phyloP scores from a whole-genome alignment of 2,113 vertebrate genomes.

The Etheostoma cragini region DNA sequence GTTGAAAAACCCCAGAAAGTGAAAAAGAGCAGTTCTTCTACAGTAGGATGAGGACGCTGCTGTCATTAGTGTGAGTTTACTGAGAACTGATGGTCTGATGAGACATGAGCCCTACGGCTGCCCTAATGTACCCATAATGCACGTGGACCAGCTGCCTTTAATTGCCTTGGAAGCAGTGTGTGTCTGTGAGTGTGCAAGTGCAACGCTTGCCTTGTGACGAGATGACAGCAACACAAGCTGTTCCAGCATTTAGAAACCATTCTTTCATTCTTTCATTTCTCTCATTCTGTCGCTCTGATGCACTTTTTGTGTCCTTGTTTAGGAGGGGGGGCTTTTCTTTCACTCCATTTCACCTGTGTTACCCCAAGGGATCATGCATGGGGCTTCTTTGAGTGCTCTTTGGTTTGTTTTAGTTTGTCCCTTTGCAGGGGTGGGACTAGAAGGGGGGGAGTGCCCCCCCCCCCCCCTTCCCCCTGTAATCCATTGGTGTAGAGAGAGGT shows the following conservation, averaged over 20 bases:
- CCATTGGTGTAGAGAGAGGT: too few relatives aligned
- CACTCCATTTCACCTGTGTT: not conserved
- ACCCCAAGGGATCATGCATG: not conserved
- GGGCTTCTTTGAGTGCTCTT: constrained; percentile 4
- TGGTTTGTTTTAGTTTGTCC: not conserved
- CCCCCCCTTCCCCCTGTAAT: too few relatives aligned
- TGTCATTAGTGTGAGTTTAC: constrained; percentile 10
- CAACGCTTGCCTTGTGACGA: not conserved
- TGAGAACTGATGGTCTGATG: not conserved
- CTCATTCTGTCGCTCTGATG: not conserved
- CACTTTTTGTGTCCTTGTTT: not conserved
- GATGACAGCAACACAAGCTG: not conserved
- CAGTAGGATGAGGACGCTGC: not conserved
- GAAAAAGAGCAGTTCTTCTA: too few relatives aligned
- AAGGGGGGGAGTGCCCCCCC: too few relatives aligned
- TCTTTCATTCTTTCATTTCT: not conserved
- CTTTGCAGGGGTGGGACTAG: too few relatives aligned
- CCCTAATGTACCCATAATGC: constrained; percentile 25
- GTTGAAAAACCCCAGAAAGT: too few relatives aligned
- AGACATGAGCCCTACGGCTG: not conserved
- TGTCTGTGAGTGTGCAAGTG: not conserved
- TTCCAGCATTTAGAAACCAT: not conserved
- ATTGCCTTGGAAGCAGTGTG: constrained; percentile 9
- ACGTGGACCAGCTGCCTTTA: constrained; percentile 20
- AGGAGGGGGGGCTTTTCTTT: not conserved